Percentiles rank a stretch among this genome's conserved stretches.
These are phyloP conservation scores for Lottia gigantea DNA, from an alignment of 2,888 invertebrate species.

Conservation along the genomic window DNA sequence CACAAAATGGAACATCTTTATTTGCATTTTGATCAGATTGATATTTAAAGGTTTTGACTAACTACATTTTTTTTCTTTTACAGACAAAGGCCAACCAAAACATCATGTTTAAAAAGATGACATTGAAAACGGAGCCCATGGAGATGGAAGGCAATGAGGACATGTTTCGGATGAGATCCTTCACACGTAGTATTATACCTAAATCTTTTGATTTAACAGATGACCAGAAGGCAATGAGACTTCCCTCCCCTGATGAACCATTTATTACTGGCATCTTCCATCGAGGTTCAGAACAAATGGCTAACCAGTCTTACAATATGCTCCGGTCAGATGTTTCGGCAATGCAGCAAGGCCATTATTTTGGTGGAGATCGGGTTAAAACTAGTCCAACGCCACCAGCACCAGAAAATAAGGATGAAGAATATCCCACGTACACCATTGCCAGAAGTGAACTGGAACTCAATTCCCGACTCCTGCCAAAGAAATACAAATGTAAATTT, in stretches of 20 bases:
- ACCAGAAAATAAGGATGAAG: conserved; percentile 9
- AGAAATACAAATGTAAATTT: conserved; percentile 39
- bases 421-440: conserved; percentile 26
- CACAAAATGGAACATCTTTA: no score
- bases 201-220: background rate
- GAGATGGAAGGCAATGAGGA: conserved; percentile 12
- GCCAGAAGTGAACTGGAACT: conserved; percentile 22
- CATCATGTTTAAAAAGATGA: conserved; percentile 15
- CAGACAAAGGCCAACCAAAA: background rate
- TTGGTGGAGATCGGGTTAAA: background rate
- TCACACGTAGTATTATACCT: background rate
- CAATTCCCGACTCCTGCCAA: conserved; percentile 33
- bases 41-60: no score
- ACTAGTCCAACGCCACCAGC: conserved; percentile 8
- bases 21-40: no score
- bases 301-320: background rate
- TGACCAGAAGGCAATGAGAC: background rate
- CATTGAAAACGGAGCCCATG: conserved; percentile 22
- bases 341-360: conserved; percentile 13
- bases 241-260: conserved; percentile 3
- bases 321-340: conserved; percentile 2
- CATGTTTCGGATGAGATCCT: background rate
- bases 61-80: no score
- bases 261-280: conserved; percentile 11
- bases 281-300: background rate